These are phyloP conservation scores for Gerris buenoi DNA, from an alignment of 1,140 invertebrate species.

Conservation along the genomic window DNA sequence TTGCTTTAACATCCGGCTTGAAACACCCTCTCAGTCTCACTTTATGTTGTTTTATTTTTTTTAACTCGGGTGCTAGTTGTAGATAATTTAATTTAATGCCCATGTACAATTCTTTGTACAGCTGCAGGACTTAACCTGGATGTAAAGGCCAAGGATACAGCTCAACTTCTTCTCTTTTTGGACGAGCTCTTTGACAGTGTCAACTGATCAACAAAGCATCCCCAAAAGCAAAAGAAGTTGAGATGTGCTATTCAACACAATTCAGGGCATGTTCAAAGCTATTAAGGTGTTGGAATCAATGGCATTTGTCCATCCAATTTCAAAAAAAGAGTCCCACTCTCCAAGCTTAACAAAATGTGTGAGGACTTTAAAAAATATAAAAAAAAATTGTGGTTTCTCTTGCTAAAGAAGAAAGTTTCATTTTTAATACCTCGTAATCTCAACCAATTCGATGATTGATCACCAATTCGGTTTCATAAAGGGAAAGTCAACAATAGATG, in stretches of 20 bases:
- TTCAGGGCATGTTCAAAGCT: not conserved
- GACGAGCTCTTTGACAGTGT: not conserved
- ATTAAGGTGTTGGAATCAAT: not conserved
- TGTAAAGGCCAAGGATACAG: not conserved
- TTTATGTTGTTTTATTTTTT: no score
- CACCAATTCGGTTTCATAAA: no score
- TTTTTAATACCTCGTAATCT: no score
- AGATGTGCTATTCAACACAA: not conserved
- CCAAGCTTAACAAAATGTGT: not conserved
- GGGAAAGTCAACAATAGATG: no score
- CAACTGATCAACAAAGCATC: not conserved
- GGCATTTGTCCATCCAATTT: not conserved
- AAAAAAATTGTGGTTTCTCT: no score
- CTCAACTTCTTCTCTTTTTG: not conserved
- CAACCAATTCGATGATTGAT: no score
- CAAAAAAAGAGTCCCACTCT: not conserved
- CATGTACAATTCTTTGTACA: not conserved
- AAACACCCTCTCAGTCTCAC: no score
- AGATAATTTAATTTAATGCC: not conserved
- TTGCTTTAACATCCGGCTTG: no score
- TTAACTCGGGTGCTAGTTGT: no score
- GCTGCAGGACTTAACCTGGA: not conserved
- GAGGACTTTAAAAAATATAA: not conserved
- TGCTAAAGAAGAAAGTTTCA: no score
- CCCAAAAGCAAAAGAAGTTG: not conserved